A percentile compares a stretch with the other conserved stretches of the same genome.
Evolutionary conservation across 2,888 invertebrate species (phyloP).

Genomic region (Notodonta dromedarius): DNA sequence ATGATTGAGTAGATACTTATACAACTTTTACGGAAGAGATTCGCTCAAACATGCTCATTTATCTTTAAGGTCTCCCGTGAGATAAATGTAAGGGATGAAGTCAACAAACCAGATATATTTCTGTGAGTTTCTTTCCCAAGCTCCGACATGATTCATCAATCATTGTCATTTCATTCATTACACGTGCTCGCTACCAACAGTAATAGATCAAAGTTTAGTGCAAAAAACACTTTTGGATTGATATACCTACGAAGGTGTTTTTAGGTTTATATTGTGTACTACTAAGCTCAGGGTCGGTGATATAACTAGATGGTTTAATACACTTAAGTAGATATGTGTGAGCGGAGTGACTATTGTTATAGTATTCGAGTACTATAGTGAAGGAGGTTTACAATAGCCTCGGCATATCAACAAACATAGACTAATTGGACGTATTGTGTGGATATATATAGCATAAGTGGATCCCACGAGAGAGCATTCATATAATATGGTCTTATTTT

Average conservation of each 20-base stretch:
- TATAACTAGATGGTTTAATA: constrained; percentile 20
- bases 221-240: constrained; percentile 7
- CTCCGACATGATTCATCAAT: constrained; percentile 28
- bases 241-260: not conserved
- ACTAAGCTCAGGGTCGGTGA: constrained; percentile 14
- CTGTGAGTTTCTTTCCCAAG: constrained; percentile 23
- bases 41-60: constrained; percentile 25
- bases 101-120: constrained; percentile 34
- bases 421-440: constrained; percentile 41
- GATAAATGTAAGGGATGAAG: constrained; percentile 26
- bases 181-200: constrained; percentile 13
- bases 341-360: constrained; percentile 21
- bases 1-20: constrained; percentile 27
- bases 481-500: constrained; percentile 8
- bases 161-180: constrained; percentile 34
- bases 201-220: constrained; percentile 11
- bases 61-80: constrained; percentile 26
- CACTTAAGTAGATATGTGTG: constrained; percentile 14
- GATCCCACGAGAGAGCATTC: constrained; percentile 28
- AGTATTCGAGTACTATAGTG: constrained; percentile 16
- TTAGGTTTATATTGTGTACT: too few species aligned
- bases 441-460: constrained; percentile 17
- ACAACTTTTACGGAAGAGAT: constrained; percentile 25
- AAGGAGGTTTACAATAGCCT: constrained; percentile 26
- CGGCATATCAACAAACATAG: constrained; percentile 35